phyloP scores from a whole-genome alignment of 2,888 invertebrate species.

The Dermolepida albohirtum region DNA sequence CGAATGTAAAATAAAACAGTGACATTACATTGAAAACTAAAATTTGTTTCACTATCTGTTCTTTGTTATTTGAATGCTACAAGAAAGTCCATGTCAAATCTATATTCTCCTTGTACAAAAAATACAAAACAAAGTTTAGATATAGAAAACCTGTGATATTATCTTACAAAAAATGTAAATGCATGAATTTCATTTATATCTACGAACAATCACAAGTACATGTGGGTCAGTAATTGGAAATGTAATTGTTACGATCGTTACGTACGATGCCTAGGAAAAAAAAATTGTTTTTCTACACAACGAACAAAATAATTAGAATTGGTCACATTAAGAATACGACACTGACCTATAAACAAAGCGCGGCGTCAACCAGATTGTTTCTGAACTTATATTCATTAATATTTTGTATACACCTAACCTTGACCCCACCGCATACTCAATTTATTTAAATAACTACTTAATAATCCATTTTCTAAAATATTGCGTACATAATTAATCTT shows the following conservation, averaged over 20 bases:
- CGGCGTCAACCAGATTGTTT: slow-evolving; percentile 21
- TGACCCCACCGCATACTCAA: slow-evolving; percentile 18
- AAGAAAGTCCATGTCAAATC: too few species aligned
- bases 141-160: too few species aligned
- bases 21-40: too few species aligned
- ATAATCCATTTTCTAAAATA: too few species aligned
- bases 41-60: too few species aligned
- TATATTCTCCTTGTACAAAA: too few species aligned
- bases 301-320: slow-evolving; percentile 22
- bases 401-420: slow-evolving; percentile 31
- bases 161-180: too few species aligned
- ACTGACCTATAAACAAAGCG: slow-evolving; percentile 35
- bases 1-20: too few species aligned
- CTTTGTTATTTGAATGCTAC: too few species aligned
- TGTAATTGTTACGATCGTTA: slow-evolving; percentile 10
- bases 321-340: slow-evolving; percentile 34
- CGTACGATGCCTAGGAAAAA: slow-evolving; percentile 4
- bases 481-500: too few species aligned
- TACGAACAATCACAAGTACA: background rate
- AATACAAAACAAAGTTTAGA: too few species aligned
- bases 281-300: slow-evolving; percentile 1
- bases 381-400: slow-evolving; percentile 33
- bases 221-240: too few species aligned
- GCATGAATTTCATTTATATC: background rate
- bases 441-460: background rate